Base-by-base conservation (phyloP, 2,113 vertebrate genomes). In the Labrus mixtus region DNA sequence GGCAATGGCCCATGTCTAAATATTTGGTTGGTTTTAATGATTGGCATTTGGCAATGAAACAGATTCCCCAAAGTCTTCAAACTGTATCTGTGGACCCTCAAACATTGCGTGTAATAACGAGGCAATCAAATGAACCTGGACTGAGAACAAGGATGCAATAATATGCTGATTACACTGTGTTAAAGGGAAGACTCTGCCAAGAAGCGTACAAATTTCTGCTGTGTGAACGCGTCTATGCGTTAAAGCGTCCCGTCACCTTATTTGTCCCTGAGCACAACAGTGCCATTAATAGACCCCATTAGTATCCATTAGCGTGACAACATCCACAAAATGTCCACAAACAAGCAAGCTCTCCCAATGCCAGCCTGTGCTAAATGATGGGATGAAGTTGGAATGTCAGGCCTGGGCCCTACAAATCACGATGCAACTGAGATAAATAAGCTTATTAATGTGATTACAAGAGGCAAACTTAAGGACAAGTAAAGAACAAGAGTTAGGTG, bases 251-350 rank as follows among this genome's bases (percentile, higher is more conserved):
- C 33, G 57, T 76, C 84, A 85, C 77, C 77, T 80, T 74, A 68
- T 83, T 79, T 81, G 70, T 74, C 73, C 75, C 53, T 7, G 0
- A 58, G 72, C 60, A 81, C 67, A 82, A 80, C 63, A 66, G 53
- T 75, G 55, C 25, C 75, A 85, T 84, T 83, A 86, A 70, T 46
- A 73, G 73, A 76, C 71, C 81, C 64, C 80, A 83, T 90, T 78
- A 83, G 76, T 76, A 79, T 82, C 82, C 73, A 89, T 89, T 87
- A 85, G 82, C 55, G 57, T 86, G 82, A 90, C 86, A 90, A 85
- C 37, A 9, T 72, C 89, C 78, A 90, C 85, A 88, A 89, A 86
- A 85, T 76, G 43, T 85, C 68, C 76, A 82, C 78, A 87, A 90
- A 86, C 73, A 82, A 81, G 65, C 48, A 58, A 77, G 51, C 25